Evolutionary conservation across 2,888 invertebrate species (phyloP), one percentile per base, ranked within the genome.

Genomic region (Hyppa rectilinea): DNA sequence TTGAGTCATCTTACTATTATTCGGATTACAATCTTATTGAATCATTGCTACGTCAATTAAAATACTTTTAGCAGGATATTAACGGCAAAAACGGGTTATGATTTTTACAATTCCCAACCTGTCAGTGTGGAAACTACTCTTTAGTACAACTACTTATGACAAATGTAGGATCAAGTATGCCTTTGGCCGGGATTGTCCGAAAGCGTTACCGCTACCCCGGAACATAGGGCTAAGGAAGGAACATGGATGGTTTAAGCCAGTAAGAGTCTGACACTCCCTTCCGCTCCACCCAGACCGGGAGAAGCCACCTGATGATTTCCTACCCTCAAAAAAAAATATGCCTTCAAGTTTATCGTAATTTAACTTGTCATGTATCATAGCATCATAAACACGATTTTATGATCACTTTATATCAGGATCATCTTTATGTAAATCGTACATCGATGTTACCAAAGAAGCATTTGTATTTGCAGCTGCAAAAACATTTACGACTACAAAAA

Each of bases 1-100:
- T 70, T 59, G 61, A 84, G 45, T 78, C 78, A 69, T 36, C 20
- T 79, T 61, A 65, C 71, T 62, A 69, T 72, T 49, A 66, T 59
- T 60, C 20, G 17, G 58, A 63, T 77, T 71, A 59, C 38, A 56
- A 66, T 61, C 52, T 59, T n/a, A 65, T 72, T 80, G 17, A 78
- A 73, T 55, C 50, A 78, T 72, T 50, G 63, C 23, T 31, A 50
- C 6, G 14, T 1, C 47, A 49, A 63, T 70, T 45, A 55, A 62
- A 80, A 52, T 64, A 34, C 34, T 40, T 55, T 65, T 36, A 66
- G 23, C 40, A 49, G n/a, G 43, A 36, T 26, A 26, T 31, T 4
- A 36, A 63, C 9, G 43, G 10, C 12, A 36, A 79, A 58, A 65
- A 43, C 53, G 12, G 20, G 55, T 58, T 55, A n/a, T 26, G 9